Evolutionary conservation across 2,797 vertebrate species (phyloP), one percentile per base, ranked within the genome.

Genomic region (Lacerta bilineata): DNA sequence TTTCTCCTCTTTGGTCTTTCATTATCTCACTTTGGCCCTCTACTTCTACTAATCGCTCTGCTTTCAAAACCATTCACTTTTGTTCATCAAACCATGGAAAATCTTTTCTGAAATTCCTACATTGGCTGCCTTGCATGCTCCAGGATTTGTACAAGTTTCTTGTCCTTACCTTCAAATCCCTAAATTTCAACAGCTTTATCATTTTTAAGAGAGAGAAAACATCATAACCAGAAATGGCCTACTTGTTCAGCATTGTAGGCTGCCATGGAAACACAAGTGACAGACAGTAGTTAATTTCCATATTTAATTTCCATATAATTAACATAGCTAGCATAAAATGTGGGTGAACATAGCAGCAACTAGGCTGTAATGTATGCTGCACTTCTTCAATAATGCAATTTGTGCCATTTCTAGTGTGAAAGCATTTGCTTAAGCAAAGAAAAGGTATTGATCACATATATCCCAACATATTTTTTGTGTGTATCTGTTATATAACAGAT

Each of bases 271-370:
- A 59, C 29, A 55, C 10, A 55, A 55, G 50, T 55, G 13, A 50
- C 25, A 50, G 75, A n/a, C 55, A 33, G 33, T 15, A 13, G 36
- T 64, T 80, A 61, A 61, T 59, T 80, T 80, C n/a, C 20, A 11
- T 64, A 39, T 80, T 76, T 76, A n/a, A 80, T 61, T 80, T 64
- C 55, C 23, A 39, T 39, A 80, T 59, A 39, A 80, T 80, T 61
- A 80, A 39, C 33, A 64, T 20, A 64, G 79, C 79, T 64, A 13
- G 33, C 55, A 61, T 64, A 61, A 80, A 55, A 64, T 64, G 9
- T 80, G 17, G 36, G 33, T 2, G 46, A 59, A n/a, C 50, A 59
- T 23, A 33, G 50, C 50, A 59, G 46, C n/a, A 59, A 27, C 5
- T 50, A n/a, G n/a, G 78, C n/a, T 55, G 15, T 59, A 55, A 33